Conservation (phyloP, 2,888 invertebrate species). For the Ophonus ardosiacus region DNA sequence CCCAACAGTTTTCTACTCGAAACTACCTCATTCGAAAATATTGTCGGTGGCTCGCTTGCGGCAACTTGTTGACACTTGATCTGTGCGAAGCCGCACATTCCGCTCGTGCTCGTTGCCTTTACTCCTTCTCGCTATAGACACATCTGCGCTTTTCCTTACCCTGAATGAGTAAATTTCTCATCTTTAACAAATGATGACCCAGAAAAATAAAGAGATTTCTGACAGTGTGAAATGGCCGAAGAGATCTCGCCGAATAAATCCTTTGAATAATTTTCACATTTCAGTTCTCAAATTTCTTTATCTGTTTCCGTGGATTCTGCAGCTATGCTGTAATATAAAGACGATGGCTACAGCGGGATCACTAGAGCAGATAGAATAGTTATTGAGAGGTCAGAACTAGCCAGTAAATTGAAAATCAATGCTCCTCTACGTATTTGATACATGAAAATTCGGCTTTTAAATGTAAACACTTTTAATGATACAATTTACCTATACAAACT, state of each 20-base stretch:
- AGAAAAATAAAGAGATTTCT: constrained; percentile 73
- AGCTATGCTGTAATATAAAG: constrained; percentile 32
- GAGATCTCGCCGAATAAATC: constrained; percentile 70
- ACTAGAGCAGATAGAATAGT: background rate
- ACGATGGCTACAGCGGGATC: constrained; percentile 8
- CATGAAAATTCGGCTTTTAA: background rate
- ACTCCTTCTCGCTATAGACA: constrained; percentile 11
- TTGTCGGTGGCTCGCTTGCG: background rate
- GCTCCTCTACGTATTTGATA: background rate
- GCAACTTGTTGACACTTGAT: constrained; percentile 55
- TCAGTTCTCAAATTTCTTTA: constrained; percentile 74
- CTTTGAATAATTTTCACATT: constrained; percentile 75
- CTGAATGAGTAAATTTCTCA: constrained; percentile 52
- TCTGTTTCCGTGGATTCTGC: constrained; percentile 69
- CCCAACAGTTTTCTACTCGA: background rate
- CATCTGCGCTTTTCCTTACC: constrained; percentile 42
- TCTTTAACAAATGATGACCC: constrained; percentile 74
- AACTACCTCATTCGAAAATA: background rate
- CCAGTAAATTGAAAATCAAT: constrained; percentile 33
- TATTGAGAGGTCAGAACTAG: constrained; percentile 15
- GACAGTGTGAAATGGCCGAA: constrained; percentile 69
- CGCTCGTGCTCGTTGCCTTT: background rate
- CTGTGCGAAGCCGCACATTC: constrained; percentile 4
- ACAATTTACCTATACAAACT: too few relatives aligned
- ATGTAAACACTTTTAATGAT: background rate